These are phyloP conservation scores for Apeltes quadracus DNA, from an alignment of 2,113 vertebrate species.

Conservation along the genomic window DNA sequence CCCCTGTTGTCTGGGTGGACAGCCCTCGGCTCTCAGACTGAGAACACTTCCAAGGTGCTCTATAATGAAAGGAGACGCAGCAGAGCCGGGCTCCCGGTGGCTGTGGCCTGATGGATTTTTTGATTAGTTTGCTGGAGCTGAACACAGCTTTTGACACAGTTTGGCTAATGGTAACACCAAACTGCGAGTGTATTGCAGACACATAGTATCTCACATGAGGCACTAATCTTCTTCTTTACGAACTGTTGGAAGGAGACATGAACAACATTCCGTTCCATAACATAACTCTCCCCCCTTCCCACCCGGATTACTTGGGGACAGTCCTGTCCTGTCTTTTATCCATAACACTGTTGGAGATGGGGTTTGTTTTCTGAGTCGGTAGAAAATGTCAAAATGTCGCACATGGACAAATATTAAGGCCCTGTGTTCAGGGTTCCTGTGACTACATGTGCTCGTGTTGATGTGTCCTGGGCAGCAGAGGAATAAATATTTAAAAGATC, in stretches of 20 bases:
- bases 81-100: background rate
- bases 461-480: conserved; percentile 1
- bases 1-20: no score
- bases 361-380: background rate
- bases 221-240: background rate
- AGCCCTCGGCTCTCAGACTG: no score
- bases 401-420: background rate
- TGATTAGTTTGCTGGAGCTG: background rate
- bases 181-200: background rate
- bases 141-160: background rate
- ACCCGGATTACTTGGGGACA: background rate
- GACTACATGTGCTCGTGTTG: conserved; percentile 29
- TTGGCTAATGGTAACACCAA: background rate
- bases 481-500: conserved; percentile 38
- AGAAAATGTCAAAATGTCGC: background rate
- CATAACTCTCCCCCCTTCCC: background rate
- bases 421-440: background rate
- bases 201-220: background rate
- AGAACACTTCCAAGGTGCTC: background rate
- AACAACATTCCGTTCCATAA: background rate
- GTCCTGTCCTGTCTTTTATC: background rate
- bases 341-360: background rate
- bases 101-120: background rate
- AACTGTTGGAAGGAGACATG: conserved; percentile 2
- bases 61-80: background rate